These are phyloP conservation scores for Gambusia affinis DNA, from an alignment of 2,113 vertebrate species.

Conservation along the genomic window DNA sequence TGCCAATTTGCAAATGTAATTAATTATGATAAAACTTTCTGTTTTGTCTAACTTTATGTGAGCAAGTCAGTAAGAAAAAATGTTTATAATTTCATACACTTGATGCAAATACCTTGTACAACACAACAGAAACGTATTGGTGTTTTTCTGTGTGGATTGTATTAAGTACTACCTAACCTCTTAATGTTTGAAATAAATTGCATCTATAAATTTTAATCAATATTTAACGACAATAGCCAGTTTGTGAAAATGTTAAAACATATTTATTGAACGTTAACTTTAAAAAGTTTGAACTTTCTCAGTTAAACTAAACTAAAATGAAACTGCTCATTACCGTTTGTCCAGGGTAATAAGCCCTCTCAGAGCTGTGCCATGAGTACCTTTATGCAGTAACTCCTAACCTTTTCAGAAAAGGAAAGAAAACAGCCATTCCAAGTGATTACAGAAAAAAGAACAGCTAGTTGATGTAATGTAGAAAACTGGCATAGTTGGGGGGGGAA, in stretches of 20 bases:
- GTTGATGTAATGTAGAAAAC: conserved; percentile 65
- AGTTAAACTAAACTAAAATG: neutral
- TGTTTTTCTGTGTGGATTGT: neutral
- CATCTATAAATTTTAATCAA: no score
- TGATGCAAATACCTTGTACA: no score
- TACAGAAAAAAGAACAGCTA: conserved; percentile 31
- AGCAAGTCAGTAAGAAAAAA: no score
- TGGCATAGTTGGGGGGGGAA: conserved; percentile 69
- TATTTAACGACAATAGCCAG: no score
- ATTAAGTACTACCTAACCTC: neutral
- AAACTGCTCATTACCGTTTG: neutral
- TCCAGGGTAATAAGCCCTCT: neutral
- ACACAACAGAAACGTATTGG: neutral
- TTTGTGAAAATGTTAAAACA: neutral
- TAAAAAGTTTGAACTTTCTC: neutral
- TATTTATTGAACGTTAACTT: neutral
- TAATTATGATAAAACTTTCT: no score
- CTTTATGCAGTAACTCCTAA: neutral
- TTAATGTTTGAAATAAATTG: neutral
- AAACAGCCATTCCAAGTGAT: conserved; percentile 20
- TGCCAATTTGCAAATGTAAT: no score
- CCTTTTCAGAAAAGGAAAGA: conserved; percentile 14
- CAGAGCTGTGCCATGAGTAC: neutral
- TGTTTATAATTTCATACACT: no score
- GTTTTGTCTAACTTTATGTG: no score